Conservation (phyloP, 2,888 invertebrate genomes). For the Cephonodes hylas region DNA sequence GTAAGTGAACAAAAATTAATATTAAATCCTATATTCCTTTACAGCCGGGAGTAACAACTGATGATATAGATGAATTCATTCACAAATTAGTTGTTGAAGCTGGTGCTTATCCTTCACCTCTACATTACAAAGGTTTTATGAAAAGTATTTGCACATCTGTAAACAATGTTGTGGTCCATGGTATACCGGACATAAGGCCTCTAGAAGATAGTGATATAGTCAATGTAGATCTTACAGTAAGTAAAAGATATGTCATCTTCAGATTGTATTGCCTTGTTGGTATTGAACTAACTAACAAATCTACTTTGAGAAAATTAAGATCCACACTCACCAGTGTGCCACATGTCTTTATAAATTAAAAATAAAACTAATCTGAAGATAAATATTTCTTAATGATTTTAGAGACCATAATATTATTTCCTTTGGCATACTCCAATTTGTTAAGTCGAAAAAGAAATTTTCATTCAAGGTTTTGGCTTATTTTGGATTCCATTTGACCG, state of each 20-base stretch:
- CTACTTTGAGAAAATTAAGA: no score
- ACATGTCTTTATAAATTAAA: no score
- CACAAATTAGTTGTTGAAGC: conserved; percentile 86
- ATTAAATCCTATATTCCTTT: conserved; percentile 19
- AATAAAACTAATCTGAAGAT: no score
- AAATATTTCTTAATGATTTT: no score
- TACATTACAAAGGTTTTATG: conserved; percentile 91
- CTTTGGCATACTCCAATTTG: no score
- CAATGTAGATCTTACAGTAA: conserved; percentile 94
- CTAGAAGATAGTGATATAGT: conserved; percentile 92
- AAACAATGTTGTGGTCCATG: conserved; percentile 95
- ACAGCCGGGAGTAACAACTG: conserved; percentile 90
- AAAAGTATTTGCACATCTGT: conserved; percentile 96
- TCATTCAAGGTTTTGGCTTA: no score
- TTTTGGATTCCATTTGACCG: no score
- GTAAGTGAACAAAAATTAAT: neutral
- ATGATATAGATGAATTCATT: conserved; percentile 89
- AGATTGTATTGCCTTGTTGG: neutral
- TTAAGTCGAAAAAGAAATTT: no score
- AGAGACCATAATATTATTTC: no score
- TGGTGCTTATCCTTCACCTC: conserved; percentile 93
- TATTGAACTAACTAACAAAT: no score
- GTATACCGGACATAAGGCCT: conserved; percentile 93
- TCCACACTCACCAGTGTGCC: no score
- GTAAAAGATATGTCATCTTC: conserved; percentile 27